Percentiles rank a stretch among this genome's conserved stretches.
Evolutionary conservation across 2,888 invertebrate genomes (phyloP).

Genomic region (Seira musarum): DNA sequence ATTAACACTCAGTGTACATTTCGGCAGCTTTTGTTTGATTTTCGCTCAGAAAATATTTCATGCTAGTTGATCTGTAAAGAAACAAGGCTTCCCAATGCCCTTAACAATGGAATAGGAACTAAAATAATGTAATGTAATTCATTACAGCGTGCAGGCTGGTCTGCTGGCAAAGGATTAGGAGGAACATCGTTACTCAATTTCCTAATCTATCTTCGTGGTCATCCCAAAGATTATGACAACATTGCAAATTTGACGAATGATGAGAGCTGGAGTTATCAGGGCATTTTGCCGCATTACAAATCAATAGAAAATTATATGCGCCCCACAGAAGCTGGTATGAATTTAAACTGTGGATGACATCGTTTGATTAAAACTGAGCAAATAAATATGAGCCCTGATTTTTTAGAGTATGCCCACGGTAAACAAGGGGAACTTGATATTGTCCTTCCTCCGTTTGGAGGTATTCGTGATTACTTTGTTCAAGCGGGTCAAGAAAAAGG

Average conservation of each 20-base stretch:
- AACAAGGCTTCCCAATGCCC: too few species aligned
- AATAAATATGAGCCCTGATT: neutral
- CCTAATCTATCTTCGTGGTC: slow-evolving; percentile 50
- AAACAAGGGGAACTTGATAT: slow-evolving; percentile 39
- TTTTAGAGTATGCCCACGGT: neutral
- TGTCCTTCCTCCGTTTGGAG: slow-evolving; percentile 52
- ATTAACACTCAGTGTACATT: too few species aligned
- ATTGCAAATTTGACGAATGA: slow-evolving; percentile 54
- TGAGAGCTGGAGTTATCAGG: slow-evolving; percentile 46
- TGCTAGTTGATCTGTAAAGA: too few species aligned
- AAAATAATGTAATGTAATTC: too few species aligned
- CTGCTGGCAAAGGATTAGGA: slow-evolving; percentile 53
- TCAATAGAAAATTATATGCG: slow-evolving; percentile 43
- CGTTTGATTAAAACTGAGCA: too few species aligned
- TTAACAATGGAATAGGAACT: too few species aligned
- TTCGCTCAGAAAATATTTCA: too few species aligned
- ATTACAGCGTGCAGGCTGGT: slow-evolving; percentile 26
- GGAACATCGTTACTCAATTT: slow-evolving; percentile 54
- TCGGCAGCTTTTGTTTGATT: too few species aligned
- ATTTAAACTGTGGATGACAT: too few species aligned
- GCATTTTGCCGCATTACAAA: slow-evolving; percentile 42
- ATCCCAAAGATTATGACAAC: slow-evolving; percentile 48
- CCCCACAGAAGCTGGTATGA: neutral
- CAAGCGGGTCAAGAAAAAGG: slow-evolving; percentile 60
- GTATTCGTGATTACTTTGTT: slow-evolving; percentile 59